Base-by-base conservation (phyloP, 2,797 vertebrate species). In the Cyprinella venusta region DNA sequence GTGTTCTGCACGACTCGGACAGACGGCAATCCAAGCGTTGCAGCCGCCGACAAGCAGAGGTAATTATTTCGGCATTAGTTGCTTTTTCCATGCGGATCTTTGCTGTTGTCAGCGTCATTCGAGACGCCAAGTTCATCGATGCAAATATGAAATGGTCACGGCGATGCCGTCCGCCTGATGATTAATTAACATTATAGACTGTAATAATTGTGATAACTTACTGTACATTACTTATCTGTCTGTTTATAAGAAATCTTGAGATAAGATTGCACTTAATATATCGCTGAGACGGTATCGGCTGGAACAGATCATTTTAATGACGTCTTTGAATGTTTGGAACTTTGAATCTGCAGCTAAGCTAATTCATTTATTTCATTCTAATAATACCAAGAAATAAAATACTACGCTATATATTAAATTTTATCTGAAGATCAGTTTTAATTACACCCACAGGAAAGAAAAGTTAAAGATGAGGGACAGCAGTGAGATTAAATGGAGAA, bases 101-200 rank as follows among this genome's bases (percentile, higher is more conserved):
- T 72, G 64, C 64, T 48, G 38, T 24, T 45, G 19, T 36, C 77
- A 19, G 42, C 8, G 80, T 56, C 56, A 24, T 13, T 24, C 26
- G 69, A 72, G 30, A 64, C 68, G 70, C 5, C 42, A 75, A 26
- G 70, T 52, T 82, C 45, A 26, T 40, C 16, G 33, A 56, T 5
- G 76, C 42, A 64, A 54, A 79, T 54, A 8, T 54, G 76, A 56
- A 52, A 72, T 71, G 76, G 67, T 76, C 56, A 71, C 56, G 42
- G 33, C 69, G 16, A 21, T 64, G 8, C 26, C 30, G 42, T 74
- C 61, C 74, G 63, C 19, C 9, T 75, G n/a, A 45, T 30, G 50
- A 48, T 76, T 56, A 4, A 68, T 67, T 26, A 6, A 69, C 61
- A 42, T 61, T 45, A 56, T 76, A 16, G 26, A 30, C 45, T 52